Percentiles rank a stretch among this genome's conserved stretches.
Evolutionary conservation across 2,888 invertebrate species (phyloP).

Genomic region (Neelides folsomi): DNA sequence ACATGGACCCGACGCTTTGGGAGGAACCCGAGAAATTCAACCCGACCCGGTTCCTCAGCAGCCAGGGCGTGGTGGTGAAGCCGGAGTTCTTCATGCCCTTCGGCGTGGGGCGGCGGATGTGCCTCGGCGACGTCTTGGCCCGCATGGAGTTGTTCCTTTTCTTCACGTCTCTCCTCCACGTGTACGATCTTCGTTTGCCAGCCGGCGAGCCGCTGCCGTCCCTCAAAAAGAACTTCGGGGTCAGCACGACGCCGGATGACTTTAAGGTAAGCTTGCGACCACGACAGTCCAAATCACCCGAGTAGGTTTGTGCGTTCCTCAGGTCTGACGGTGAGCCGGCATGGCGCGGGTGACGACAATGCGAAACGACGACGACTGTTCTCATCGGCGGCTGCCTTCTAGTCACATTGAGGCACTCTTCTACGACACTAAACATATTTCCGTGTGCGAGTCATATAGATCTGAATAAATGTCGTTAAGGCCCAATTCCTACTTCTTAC

Average conservation of each 20-base stretch:
- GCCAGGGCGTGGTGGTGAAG: slow-evolving; percentile 63
- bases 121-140: slow-evolving; percentile 74
- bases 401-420: too few relatives aligned
- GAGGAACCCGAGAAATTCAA: slow-evolving; percentile 70
- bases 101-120: slow-evolving; percentile 75
- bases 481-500: too few relatives aligned
- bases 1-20: slow-evolving; percentile 82
- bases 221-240: slow-evolving; percentile 59
- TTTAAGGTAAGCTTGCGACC: slow-evolving; percentile 48
- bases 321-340: too few relatives aligned
- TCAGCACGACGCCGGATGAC: slow-evolving; percentile 68
- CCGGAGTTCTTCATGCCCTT: slow-evolving; percentile 85
- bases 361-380: too few relatives aligned
- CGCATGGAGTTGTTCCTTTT: slow-evolving; percentile 82
- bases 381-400: too few relatives aligned
- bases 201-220: slow-evolving; percentile 59
- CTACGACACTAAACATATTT: too few relatives aligned
- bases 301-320: too few relatives aligned
- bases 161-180: slow-evolving; percentile 68
- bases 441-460: too few relatives aligned
- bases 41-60: slow-evolving; percentile 66
- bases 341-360: too few relatives aligned
- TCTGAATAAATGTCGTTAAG: too few relatives aligned
- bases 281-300: too few relatives aligned
- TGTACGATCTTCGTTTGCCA: slow-evolving; percentile 59